Conservation (phyloP, 2,797 vertebrate genomes). For the Xiphophorus birchmanni region DNA sequence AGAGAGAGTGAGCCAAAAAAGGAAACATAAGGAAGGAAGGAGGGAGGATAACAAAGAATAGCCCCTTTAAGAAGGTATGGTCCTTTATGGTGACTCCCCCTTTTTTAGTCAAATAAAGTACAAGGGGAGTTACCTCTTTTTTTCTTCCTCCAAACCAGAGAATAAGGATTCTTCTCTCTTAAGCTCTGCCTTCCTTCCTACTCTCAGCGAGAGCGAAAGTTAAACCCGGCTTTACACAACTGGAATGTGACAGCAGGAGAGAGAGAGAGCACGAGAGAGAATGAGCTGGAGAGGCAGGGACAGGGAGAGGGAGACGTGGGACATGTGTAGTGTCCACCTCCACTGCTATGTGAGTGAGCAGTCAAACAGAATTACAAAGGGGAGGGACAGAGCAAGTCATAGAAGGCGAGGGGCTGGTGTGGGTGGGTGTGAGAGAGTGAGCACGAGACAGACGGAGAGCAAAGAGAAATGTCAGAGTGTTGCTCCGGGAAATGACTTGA, state of each 20-base stretch:
- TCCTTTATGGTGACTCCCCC: constrained; percentile 63
- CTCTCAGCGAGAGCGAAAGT: constrained; percentile 63
- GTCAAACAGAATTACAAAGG: constrained; percentile 56
- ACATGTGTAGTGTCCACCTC: constrained; percentile 68
- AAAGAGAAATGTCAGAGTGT: constrained; percentile 38
- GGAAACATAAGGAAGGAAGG: constrained; percentile 35
- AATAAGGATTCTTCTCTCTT: constrained; percentile 42
- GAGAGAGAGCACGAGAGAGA: constrained; percentile 52
- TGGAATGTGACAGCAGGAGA: constrained; percentile 78
- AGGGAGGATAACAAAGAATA: constrained; percentile 38
- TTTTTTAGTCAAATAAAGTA: constrained; percentile 47
- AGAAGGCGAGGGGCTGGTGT: constrained; percentile 23
- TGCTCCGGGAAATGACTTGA: constrained; percentile 83
- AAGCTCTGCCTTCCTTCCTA: constrained; percentile 50
- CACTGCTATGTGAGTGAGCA: constrained; percentile 64
- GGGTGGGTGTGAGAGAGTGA: constrained; percentile 20
- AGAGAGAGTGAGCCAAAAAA: constrained; percentile 57
- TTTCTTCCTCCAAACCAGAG: constrained; percentile 47
- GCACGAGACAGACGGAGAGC: constrained; percentile 27
- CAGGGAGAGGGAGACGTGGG: constrained; percentile 27
- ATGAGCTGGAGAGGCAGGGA: constrained; percentile 41
- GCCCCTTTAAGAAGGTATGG: constrained; percentile 73
- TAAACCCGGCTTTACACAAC: constrained; percentile 71
- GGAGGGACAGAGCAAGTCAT: constrained; percentile 41
- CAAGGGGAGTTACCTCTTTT: constrained; percentile 42